Base-by-base conservation (phyloP, 2,888 invertebrate species). In the Atethmia centrago region DNA sequence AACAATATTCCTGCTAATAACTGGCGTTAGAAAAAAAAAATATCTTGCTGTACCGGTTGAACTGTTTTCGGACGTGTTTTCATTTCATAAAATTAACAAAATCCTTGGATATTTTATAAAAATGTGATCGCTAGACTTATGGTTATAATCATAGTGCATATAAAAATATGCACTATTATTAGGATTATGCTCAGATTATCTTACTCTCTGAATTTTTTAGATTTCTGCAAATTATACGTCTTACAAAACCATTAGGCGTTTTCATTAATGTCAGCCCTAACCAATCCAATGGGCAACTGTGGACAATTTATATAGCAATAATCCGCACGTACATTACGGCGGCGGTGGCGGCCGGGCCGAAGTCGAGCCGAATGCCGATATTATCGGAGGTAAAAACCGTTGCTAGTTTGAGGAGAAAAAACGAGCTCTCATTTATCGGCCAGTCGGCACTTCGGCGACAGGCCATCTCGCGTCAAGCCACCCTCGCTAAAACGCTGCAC, bases 261-360 rank as follows among this genome's bases (percentile, higher is more conserved):
- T 55, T 49, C n/a, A 9, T 56, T 83, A 85, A 16, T 31, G 42
- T 16, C 94, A 95, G 42, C 96, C 96, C 95, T 96, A 90, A 8
- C 53, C 89, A 94, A 95, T 93, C 89, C 91, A 94, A 94, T 93
- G 93, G 94, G 94, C 94, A 94, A 95, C 92, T 94, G 94, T 91
- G 94, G 94, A 94, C 96, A 96, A 96, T 96, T 96, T 96, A 96
- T 96, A 96, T 95, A 88, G 96, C 95, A 96, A 96, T 96, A 96
- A 96, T 96, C 96, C 95, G 85, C 93, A 92, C 89, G 92, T 94
- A 93, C 95, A 94, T 96, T 96, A 95, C 95, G 86, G 90, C 87
- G 88, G 79, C 95, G 86, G 90, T 87, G 88, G 79, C 73, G 75
- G 31, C 75, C 47, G 69, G 58, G 77, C 28, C 55, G 89, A 85